Evolutionary conservation across 2,888 invertebrate species (phyloP).

Genomic region (Caenorhabditis japonica): DNA sequence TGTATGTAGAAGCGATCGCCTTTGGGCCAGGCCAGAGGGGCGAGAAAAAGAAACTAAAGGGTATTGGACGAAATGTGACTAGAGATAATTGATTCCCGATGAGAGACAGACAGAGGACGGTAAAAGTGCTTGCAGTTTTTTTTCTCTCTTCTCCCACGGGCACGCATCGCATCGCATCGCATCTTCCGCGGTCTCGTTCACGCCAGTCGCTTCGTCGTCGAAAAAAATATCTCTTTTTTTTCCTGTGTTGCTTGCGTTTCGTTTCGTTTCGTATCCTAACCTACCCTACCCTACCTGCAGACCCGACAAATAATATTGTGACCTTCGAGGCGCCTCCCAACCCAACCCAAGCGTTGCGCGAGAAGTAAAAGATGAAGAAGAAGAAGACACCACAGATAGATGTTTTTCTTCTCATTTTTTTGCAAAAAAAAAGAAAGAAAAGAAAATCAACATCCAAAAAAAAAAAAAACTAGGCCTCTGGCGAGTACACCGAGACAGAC

Average conservation of each 20-base stretch:
- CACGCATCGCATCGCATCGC: slow-evolving; percentile 23
- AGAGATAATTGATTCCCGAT: slow-evolving; percentile 43
- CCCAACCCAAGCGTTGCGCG: no score
- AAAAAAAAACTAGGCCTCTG: slow-evolving; percentile 43
- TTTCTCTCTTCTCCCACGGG: slow-evolving; percentile 13
- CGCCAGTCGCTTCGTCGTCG: slow-evolving; percentile 16
- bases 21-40: no score
- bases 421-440: not conserved
- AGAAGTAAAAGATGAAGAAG: no score
- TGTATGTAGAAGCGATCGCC: no score
- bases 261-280: not conserved
- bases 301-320: slow-evolving; percentile 46
- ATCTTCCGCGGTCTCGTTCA: slow-evolving; percentile 10
- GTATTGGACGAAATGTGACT: slow-evolving; percentile 11
- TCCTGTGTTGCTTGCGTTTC: slow-evolving; percentile 1
- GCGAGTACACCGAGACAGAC: slow-evolving; percentile 42
- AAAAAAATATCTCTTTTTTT: slow-evolving; percentile 38
- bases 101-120: slow-evolving; percentile 42
- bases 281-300: slow-evolving; percentile 19
- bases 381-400: no score
- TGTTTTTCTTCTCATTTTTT: no score
- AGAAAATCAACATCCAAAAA: not conserved
- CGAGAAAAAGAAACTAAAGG: slow-evolving; percentile 11
- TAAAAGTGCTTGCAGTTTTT: slow-evolving; percentile 49
- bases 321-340: slow-evolving; percentile 46